Evolutionary conservation across 2,888 invertebrate genomes (phyloP).

Genomic region (Gastracanthus pulcherrimus): DNA sequence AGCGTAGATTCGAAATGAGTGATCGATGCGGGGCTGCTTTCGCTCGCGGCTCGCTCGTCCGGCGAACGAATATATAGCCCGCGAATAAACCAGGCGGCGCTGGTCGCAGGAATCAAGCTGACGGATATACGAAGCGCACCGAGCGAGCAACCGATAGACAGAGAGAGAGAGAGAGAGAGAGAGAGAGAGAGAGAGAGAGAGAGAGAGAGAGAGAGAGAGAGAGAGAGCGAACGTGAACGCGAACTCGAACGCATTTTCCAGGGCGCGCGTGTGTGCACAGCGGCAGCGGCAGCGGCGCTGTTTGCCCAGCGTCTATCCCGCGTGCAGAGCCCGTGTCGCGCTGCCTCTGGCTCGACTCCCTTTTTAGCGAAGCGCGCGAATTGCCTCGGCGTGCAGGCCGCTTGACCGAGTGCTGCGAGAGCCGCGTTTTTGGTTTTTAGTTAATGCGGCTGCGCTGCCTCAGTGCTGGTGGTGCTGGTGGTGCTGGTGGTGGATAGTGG

Average conservation of each 20-base stretch:
- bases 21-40: conserved; percentile 44
- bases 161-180: not conserved
- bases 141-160: too few species aligned
- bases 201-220: not conserved
- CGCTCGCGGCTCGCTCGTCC: too few species aligned
- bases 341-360: not conserved
- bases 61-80: conserved; percentile 7
- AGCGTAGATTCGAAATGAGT: conserved; percentile 30
- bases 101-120: not conserved
- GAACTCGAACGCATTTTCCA: conserved; percentile 37
- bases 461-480: too few species aligned
- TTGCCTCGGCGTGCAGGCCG: not conserved
- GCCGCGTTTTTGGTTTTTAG: conserved; percentile 2
- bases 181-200: not conserved
- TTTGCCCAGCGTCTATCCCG: not conserved
- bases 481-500: too few species aligned
- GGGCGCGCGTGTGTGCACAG: not conserved
- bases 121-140: not conserved
- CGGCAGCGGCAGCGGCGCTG: not conserved
- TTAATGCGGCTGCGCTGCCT: conserved; percentile 1
- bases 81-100: conserved; percentile 28
- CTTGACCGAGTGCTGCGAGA: not conserved
- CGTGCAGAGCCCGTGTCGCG: not conserved
- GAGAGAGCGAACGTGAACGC: not conserved
- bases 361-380: conserved; percentile 6